phyloP scores from a whole-genome alignment of 1,140 invertebrate species.

The Drosophila repleta region DNA sequence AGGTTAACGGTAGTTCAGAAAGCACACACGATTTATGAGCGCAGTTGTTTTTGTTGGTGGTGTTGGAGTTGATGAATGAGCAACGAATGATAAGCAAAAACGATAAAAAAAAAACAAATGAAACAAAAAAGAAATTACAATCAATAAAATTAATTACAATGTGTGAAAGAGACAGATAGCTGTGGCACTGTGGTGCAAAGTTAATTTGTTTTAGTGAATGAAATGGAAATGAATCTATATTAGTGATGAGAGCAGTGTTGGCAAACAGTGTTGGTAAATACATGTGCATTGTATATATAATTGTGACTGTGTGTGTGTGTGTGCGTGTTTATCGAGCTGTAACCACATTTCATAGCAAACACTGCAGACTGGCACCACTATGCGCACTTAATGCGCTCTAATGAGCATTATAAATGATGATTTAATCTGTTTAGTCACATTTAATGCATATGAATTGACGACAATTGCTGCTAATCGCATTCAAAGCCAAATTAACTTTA shows the following conservation, averaged over 20 bases:
- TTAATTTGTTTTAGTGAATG: slow-evolving; percentile 14
- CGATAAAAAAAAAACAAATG: slow-evolving; percentile 49
- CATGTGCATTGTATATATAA: too few species aligned
- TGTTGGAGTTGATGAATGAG: slow-evolving; percentile 41
- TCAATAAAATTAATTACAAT: slow-evolving; percentile 67
- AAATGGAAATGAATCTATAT: not conserved
- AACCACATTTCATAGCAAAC: not conserved
- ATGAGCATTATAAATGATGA: slow-evolving; percentile 32
- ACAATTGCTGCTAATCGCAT: slow-evolving; percentile 38
- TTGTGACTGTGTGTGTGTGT: not conserved
- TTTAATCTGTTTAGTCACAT: slow-evolving; percentile 56
- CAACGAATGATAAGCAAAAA: slow-evolving; percentile 67
- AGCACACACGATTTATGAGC: slow-evolving; percentile 67
- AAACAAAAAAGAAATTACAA: slow-evolving; percentile 39
- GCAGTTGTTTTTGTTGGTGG: slow-evolving; percentile 38
- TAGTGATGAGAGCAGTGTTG: not conserved
- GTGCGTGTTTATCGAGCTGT: not conserved
- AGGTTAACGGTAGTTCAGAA: slow-evolving; percentile 76
- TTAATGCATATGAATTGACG: slow-evolving; percentile 41
- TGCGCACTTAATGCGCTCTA: slow-evolving; percentile 19
- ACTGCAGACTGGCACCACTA: slow-evolving; percentile 22
- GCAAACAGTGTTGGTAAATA: too few species aligned
- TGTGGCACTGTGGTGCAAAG: slow-evolving; percentile 38
- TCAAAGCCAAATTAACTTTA: slow-evolving; percentile 50
- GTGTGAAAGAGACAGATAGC: slow-evolving; percentile 25